phyloP scores from a whole-genome alignment of 2,888 invertebrate species.

The Tenthredo notha region DNA sequence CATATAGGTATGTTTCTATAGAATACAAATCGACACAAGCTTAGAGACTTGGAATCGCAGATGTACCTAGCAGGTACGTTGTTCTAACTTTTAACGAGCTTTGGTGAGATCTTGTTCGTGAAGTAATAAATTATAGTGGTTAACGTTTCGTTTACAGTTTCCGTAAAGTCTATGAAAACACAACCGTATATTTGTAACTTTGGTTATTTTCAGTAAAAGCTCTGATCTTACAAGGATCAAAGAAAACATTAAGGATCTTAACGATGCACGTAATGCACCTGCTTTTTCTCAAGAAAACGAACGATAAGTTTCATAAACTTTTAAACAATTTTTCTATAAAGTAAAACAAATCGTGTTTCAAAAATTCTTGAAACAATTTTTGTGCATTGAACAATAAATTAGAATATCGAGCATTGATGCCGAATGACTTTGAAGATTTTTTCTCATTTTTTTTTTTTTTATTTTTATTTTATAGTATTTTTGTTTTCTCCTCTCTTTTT shows the following conservation, averaged over 20 bases:
- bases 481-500: background rate
- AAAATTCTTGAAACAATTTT: background rate
- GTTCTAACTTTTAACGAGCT: slow-evolving; percentile 35
- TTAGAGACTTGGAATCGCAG: background rate
- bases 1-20: background rate
- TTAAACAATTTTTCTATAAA: too few species aligned
- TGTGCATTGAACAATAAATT: background rate
- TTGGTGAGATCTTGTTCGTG: slow-evolving; percentile 7
- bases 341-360: too few species aligned
- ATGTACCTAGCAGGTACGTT: background rate
- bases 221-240: background rate
- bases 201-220: background rate
- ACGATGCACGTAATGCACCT: background rate
- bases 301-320: background rate
- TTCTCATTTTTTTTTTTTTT: background rate
- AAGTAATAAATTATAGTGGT: slow-evolving; percentile 42
- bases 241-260: background rate
- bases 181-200: background rate
- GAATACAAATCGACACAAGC: slow-evolving; percentile 15
- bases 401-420: background rate
- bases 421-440: background rate
- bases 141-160: slow-evolving; percentile 8
- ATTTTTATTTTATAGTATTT: too few species aligned
- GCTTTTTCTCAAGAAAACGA: background rate
- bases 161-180: background rate